A percentile compares a stretch with the other conserved stretches of the same genome.
These are phyloP conservation scores for Coranthus polyacanthus DNA, from an alignment of 2,797 vertebrate genomes.

Conservation along the genomic window DNA sequence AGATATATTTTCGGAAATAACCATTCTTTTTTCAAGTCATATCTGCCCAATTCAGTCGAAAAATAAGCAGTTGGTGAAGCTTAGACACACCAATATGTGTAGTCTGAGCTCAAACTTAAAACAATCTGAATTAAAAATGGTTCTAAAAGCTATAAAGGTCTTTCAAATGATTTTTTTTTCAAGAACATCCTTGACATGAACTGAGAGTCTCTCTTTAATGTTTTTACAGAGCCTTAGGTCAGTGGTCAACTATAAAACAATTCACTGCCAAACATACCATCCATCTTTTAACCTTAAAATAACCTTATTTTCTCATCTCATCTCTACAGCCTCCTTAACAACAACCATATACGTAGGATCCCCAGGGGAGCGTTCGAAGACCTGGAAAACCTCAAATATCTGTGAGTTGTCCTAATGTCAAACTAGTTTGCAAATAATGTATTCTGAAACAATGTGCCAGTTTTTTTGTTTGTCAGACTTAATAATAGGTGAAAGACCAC, in stretches of 20 bases:
- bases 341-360: constrained; percentile 96
- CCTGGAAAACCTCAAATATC: constrained; percentile 98
- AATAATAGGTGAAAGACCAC: not conserved
- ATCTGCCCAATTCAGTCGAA: too few species aligned
- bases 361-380: constrained; percentile 94
- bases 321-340: constrained; percentile 93
- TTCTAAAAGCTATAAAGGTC: too few species aligned
- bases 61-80: too few species aligned
- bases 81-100: too few species aligned
- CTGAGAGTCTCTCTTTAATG: not conserved
- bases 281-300: constrained; percentile 7
- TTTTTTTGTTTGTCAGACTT: constrained; percentile 14
- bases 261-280: not conserved
- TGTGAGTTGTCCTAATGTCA: constrained; percentile 87
- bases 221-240: constrained; percentile 8
- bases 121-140: too few species aligned
- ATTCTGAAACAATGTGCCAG: constrained; percentile 5
- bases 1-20: too few species aligned
- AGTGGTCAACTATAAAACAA: constrained; percentile 2
- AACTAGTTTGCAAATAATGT: constrained; percentile 5
- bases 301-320: constrained; percentile 49
- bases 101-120: too few species aligned
- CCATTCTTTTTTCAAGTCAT: too few species aligned
- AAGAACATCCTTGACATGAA: too few species aligned
- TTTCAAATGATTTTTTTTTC: too few species aligned